Evolutionary conservation across 2,797 vertebrate species (phyloP), one percentile per base, ranked within the genome.

Genomic region (Microctenopoma steveboyesi): DNA sequence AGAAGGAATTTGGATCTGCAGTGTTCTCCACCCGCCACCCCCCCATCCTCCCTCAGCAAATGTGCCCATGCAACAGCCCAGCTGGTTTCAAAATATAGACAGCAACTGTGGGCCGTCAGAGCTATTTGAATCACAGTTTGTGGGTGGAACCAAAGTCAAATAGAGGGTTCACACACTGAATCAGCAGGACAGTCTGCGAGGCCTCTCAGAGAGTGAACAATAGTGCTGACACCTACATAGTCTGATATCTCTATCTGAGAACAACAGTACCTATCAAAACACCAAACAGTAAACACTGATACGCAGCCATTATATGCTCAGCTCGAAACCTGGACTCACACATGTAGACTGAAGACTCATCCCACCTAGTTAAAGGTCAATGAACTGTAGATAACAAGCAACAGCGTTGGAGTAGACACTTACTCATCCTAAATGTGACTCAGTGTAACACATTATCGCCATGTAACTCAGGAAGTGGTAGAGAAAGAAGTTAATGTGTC

Each of bases 121-220:
- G 37, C 55, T 56, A 66, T 70, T 79, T 80, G 40, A 81, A 76
- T 85, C 71, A 69, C 72, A 65, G 74, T 59, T 74, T 64, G 83
- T 83, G 81, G 80, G 84, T 61, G 81, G 85, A 79, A 64, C 72
- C 40, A 51, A 61, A 81, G 79, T 83, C 74, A 78, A 63, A 74
- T 61, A 45, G 61, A 65, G 55, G 53, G 45, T 40, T 81, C 46
- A 65, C 57, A 74, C 58, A 45, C 16, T 76, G 77, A 80, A 72
- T 83, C 79, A 86, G 66, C 66, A 57, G 62, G 71, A 76, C 72
- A 76, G 69, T 27, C 61, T 76, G 65, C 37, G 50, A 78, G 71
- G 69, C 71, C 67, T 82, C 77, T 75, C 60, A 28, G 37, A 69
- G 52, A 39, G 40, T 81, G 79, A 86, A 60, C 75, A 79, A 86